Evolutionary conservation across 1,140 invertebrate genomes (phyloP).

Genomic region (Drosophila kurseongensis): DNA sequence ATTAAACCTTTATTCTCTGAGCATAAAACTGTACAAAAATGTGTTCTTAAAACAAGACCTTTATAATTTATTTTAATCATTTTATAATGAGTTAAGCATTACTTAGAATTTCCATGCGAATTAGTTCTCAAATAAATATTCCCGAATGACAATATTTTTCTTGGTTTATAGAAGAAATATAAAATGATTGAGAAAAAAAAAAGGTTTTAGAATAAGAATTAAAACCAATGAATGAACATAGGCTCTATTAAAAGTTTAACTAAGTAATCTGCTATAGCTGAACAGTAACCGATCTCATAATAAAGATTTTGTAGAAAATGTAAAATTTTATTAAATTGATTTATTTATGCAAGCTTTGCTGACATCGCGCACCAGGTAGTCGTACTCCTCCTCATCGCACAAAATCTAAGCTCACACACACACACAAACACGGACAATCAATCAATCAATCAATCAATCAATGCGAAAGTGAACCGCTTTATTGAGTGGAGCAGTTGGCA

Average conservation of each 20-base stretch:
- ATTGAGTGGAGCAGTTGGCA: slow-evolving; percentile 53
- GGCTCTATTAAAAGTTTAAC: neutral
- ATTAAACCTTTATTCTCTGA: neutral
- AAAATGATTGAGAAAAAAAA: neutral
- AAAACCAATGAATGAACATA: neutral
- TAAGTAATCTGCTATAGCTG: neutral
- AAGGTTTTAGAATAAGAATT: neutral
- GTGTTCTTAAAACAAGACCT: no score
- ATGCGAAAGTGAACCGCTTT: slow-evolving; percentile 7
- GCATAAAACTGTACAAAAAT: neutral
- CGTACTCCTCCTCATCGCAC: slow-evolving; percentile 46
- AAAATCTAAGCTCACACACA: slow-evolving; percentile 34
- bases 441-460: slow-evolving; percentile 30
- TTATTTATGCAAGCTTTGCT: slow-evolving; percentile 49
- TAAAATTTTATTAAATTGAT: slow-evolving; percentile 28
- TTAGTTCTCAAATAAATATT: no score
- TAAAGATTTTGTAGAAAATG: slow-evolving; percentile 31
- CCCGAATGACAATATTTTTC: no score
- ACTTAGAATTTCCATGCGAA: no score
- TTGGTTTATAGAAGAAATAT: no score
- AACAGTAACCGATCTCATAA: slow-evolving; percentile 55
- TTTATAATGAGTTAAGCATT: neutral
- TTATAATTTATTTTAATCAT: neutral
- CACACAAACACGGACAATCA: slow-evolving; percentile 14
- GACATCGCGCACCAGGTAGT: slow-evolving; percentile 61